Evolutionary conservation across 2,888 invertebrate genomes (phyloP).

Genomic region (Campopleginae sp.): DNA sequence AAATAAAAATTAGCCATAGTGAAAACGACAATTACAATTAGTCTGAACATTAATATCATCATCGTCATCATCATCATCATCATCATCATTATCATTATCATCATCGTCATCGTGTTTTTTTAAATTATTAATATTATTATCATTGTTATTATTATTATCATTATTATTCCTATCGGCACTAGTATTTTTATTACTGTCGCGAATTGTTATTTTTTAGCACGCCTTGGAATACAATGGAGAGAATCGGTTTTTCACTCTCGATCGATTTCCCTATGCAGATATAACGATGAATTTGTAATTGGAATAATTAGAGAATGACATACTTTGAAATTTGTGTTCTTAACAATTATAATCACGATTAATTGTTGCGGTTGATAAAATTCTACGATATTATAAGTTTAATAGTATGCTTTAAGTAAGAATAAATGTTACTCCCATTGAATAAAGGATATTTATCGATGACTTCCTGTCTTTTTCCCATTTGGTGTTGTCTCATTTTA

Average conservation of each 20-base stretch:
- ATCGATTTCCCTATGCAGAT: constrained; percentile 34
- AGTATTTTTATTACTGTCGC: constrained; percentile 54
- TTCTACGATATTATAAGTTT: constrained; percentile 82
- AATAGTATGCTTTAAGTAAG: constrained; percentile 83
- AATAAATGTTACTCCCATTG: constrained; percentile 84
- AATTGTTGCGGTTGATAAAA: constrained; percentile 81
- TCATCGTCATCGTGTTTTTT: constrained; percentile 65
- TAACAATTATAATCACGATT: constrained; percentile 73
- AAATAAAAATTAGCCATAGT: constrained; percentile 78
- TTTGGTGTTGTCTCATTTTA: not conserved
- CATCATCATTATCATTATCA: not conserved
- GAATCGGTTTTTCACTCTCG: constrained; percentile 4
- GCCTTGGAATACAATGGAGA: constrained; percentile 31
- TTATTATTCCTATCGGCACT: constrained; percentile 49
- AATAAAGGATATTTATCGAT: constrained; percentile 84
- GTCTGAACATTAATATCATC: constrained; percentile 69
- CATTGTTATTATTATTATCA: constrained; percentile 67
- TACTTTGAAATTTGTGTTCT: constrained; percentile 67
- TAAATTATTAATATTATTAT: constrained; percentile 65
- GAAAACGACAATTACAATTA: constrained; percentile 76
- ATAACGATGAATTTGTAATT: constrained; percentile 58
- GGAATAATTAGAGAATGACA: constrained; percentile 43
- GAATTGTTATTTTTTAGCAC: constrained; percentile 58
- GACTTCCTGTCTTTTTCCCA: constrained; percentile 69
- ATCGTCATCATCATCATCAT: constrained; percentile 69